Conservation (phyloP, 1,140 invertebrate species). For the Octopus bimaculoides region DNA sequence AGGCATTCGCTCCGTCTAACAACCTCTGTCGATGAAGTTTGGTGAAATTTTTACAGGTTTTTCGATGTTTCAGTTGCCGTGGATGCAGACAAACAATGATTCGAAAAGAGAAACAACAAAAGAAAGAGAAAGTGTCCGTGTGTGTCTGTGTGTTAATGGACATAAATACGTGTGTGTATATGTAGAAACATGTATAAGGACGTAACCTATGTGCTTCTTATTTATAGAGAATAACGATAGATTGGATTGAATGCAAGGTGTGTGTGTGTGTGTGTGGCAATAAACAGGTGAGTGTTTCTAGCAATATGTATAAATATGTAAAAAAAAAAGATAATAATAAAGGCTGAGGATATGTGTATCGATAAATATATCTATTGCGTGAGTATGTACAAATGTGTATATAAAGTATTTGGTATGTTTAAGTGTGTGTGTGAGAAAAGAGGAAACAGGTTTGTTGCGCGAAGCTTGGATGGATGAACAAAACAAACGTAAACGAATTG, state of each 20-base stretch:
- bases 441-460: background rate
- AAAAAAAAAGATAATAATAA: background rate
- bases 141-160: too few relatives aligned
- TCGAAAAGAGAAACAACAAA: too few relatives aligned
- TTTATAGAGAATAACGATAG: background rate
- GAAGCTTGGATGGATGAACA: background rate
- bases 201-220: too few relatives aligned
- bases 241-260: background rate
- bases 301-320: background rate
- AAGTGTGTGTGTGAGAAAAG: background rate
- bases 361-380: background rate
- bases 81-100: too few relatives aligned
- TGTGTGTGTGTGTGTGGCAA: background rate
- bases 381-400: background rate
- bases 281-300: background rate
- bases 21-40: too few relatives aligned
- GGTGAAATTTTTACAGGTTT: too few relatives aligned
- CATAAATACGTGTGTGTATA: too few relatives aligned
- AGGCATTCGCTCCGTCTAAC: too few relatives aligned
- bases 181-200: too few relatives aligned
- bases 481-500: background rate
- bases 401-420: background rate
- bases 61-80: too few relatives aligned
- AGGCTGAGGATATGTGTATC: background rate
- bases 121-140: too few relatives aligned